phyloP scores from a whole-genome alignment of 2,888 invertebrate genomes.

The Dione juno region DNA sequence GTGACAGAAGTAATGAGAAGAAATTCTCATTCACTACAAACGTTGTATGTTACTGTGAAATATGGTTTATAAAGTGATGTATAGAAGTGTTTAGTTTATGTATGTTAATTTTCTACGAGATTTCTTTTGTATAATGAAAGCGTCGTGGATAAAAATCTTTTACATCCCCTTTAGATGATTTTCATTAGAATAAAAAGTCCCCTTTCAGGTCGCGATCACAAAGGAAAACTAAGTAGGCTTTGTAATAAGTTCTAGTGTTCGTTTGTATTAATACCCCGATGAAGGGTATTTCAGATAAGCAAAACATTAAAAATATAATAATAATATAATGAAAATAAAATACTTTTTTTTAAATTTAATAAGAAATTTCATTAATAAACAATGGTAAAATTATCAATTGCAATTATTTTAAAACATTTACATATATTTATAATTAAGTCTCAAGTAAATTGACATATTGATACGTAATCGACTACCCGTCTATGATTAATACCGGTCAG shows the following conservation, averaged over 20 bases:
- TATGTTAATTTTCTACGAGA: slow-evolving; percentile 34
- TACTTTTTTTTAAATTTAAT: not conserved
- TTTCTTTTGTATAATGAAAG: slow-evolving; percentile 35
- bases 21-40: slow-evolving; percentile 49
- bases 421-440: slow-evolving; percentile 5
- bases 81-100: slow-evolving; percentile 45
- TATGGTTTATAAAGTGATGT: slow-evolving; percentile 40
- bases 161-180: slow-evolving; percentile 33
- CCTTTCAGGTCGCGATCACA: slow-evolving; percentile 36
- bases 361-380: not conserved
- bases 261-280: slow-evolving; percentile 34
- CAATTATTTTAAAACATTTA: not conserved
- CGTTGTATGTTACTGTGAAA: slow-evolving; percentile 42
- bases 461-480: slow-evolving; percentile 64
- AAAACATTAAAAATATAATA: not conserved
- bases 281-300: slow-evolving; percentile 23
- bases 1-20: slow-evolving; percentile 49
- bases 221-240: slow-evolving; percentile 36
- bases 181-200: slow-evolving; percentile 38
- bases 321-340: not conserved
- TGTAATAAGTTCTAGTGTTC: slow-evolving; percentile 37
- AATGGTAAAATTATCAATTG: not conserved
- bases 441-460: slow-evolving; percentile 31
- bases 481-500: slow-evolving; percentile 81
- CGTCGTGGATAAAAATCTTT: slow-evolving; percentile 31